Percentiles rank a stretch among this genome's conserved stretches.
Evolutionary conservation across 2,888 invertebrate genomes (phyloP).

Genomic region (Teleogryllus oceanicus): DNA sequence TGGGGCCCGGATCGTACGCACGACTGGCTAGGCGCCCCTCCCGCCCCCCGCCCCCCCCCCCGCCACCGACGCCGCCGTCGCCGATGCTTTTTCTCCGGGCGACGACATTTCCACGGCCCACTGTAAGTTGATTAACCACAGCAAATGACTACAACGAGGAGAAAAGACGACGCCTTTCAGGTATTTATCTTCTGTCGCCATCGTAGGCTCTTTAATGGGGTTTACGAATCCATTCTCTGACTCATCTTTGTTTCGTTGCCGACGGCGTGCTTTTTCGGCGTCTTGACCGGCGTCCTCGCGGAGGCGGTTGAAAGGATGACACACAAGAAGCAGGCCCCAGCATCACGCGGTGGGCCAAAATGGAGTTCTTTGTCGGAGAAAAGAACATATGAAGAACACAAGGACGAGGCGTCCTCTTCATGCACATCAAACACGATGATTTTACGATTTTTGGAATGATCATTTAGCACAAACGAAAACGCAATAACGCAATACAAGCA

Average conservation of each 20-base stretch:
- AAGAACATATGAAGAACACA: no score
- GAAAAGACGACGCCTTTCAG: not conserved
- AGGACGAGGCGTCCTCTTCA: no score
- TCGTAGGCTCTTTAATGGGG: not conserved
- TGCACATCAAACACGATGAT: no score
- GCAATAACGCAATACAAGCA: no score
- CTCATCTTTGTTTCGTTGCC: not conserved
- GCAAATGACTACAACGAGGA: constrained; percentile 18
- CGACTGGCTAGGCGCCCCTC: not conserved
- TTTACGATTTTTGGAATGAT: no score
- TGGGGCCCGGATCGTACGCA: constrained; percentile 1
- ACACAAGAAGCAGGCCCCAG: no score
- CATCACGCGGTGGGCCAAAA: no score
- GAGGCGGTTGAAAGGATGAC: no score
- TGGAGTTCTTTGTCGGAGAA: no score
- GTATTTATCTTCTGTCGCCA: constrained; percentile 11
- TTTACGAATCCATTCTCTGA: not conserved
- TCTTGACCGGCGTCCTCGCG: no score
- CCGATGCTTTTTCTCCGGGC: not conserved
- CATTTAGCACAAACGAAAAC: no score
- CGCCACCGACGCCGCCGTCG: not conserved
- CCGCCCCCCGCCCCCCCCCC: not conserved
- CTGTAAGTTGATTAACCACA: constrained; percentile 18
- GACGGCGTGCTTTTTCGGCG: not conserved
- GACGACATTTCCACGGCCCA: not conserved